A percentile compares a stretch with the other conserved stretches of the same genome.
Conservation (phyloP, 2,888 invertebrate species). For the Parasteatoda lunata region DNA sequence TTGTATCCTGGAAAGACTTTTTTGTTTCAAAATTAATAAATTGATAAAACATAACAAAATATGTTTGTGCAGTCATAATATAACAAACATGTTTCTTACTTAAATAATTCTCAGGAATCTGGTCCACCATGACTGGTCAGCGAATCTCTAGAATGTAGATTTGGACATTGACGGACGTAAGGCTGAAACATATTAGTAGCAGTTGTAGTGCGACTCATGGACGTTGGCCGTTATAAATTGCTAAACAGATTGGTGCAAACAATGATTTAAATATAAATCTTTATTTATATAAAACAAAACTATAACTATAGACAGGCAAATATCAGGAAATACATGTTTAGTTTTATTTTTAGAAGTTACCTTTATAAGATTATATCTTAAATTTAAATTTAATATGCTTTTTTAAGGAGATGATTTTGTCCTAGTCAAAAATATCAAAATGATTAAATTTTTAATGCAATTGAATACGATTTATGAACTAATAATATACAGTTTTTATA, state of each 20-base stretch:
- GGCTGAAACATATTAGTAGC: conserved; percentile 62
- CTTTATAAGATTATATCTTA: too few relatives aligned
- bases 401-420: too few relatives aligned
- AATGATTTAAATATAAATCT: not conserved
- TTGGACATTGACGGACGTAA: conserved; percentile 13
- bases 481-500: too few relatives aligned
- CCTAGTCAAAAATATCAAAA: too few relatives aligned
- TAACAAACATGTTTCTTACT: conserved; percentile 49
- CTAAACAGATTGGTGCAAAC: conserved; percentile 30
- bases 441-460: too few relatives aligned
- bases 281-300: too few relatives aligned
- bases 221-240: conserved; percentile 1
- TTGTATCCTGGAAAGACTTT: not conserved
- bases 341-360: not conserved
- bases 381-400: too few relatives aligned
- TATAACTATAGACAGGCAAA: conserved; percentile 26
- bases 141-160: conserved; percentile 40
- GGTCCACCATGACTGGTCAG: conserved; percentile 32
- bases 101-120: conserved; percentile 30
- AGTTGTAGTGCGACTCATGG: conserved; percentile 27
- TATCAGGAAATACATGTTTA: conserved; percentile 12
- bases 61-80: conserved; percentile 27
- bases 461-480: too few relatives aligned
- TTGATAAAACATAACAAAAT: not conserved
- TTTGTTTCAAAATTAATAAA: not conserved